Evolutionary conservation across 1,140 invertebrate species (phyloP).

Genomic region (Saxidomus purpurata): DNA sequence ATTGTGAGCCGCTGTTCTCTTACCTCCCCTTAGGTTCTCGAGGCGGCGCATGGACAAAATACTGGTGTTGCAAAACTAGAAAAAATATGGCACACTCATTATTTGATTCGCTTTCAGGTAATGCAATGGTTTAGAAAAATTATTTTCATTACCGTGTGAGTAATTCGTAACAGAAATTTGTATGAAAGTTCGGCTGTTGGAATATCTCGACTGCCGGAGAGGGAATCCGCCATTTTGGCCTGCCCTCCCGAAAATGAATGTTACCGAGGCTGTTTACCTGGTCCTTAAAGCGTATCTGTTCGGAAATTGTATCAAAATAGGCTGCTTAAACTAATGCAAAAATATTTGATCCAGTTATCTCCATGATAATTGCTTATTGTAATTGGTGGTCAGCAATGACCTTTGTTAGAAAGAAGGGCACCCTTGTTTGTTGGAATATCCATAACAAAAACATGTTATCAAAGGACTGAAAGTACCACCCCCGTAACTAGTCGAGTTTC

Average conservation of each 20-base stretch:
- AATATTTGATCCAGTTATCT: too few relatives aligned
- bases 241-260: background rate
- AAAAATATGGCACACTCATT: conserved; percentile 36
- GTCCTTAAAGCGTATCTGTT: background rate
- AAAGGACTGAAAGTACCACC: background rate
- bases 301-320: too few relatives aligned
- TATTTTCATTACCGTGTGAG: too few relatives aligned
- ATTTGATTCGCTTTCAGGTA: conserved; percentile 51
- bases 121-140: too few relatives aligned
- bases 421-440: conserved; percentile 4
- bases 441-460: background rate
- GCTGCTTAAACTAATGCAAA: too few relatives aligned
- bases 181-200: background rate
- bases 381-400: background rate
- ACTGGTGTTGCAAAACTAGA: background rate
- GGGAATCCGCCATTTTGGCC: conserved; percentile 48
- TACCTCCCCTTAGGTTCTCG: conserved; percentile 38
- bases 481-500: too few relatives aligned
- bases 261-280: background rate
- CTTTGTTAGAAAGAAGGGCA: background rate
- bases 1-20: conserved; percentile 9
- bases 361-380: too few relatives aligned
- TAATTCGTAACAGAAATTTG: background rate
- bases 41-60: background rate
- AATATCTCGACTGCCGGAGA: background rate